These are phyloP conservation scores for Dendrocincla fuliginosa DNA, from an alignment of 2,797 vertebrate species.

Conservation along the genomic window DNA sequence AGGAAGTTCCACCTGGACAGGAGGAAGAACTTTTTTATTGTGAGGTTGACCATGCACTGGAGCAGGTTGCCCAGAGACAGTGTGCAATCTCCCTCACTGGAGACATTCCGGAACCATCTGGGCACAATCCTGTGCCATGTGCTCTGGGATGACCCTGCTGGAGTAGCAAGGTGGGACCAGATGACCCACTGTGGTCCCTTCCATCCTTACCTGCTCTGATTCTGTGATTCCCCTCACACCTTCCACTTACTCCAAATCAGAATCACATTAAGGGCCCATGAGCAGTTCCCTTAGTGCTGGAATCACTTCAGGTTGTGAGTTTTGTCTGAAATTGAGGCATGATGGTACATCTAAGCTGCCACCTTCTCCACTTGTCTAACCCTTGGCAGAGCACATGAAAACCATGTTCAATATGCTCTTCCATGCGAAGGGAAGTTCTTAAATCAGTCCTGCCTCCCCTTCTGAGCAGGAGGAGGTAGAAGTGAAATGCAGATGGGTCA, in stretches of 20 bases:
- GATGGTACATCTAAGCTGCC: background rate
- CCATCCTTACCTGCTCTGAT: background rate
- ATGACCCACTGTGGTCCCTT: background rate
- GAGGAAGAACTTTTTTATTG: background rate
- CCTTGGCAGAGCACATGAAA: background rate
- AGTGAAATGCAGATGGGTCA: background rate
- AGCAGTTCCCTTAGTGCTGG: background rate
- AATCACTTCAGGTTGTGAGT: background rate
- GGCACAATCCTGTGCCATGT: background rate
- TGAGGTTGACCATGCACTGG: background rate
- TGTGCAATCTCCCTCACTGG: background rate
- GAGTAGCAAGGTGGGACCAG: background rate
- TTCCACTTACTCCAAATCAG: background rate
- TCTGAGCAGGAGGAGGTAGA: background rate
- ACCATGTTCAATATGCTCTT: background rate
- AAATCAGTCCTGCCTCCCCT: background rate
- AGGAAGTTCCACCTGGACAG: background rate
- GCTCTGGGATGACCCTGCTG: background rate
- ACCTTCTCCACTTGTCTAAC: background rate
- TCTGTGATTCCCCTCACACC: background rate
- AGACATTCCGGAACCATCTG: background rate
- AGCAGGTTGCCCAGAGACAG: background rate
- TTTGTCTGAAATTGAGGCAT: background rate
- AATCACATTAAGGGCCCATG: accelerated
- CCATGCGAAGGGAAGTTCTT: background rate